Base-by-base conservation (phyloP, 2,888 invertebrate genomes). In the Nipponacmea schrenckii region DNA sequence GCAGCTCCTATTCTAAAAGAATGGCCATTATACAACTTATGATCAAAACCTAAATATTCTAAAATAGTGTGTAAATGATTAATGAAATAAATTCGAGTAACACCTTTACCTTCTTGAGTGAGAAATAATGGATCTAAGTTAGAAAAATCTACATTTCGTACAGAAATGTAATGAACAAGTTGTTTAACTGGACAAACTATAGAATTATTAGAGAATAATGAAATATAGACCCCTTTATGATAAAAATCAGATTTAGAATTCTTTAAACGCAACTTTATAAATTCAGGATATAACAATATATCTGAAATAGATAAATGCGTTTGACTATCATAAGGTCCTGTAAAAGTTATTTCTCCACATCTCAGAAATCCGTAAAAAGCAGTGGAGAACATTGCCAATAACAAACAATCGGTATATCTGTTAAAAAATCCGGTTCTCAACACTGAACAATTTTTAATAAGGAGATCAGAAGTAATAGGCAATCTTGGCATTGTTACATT, bases 351-450 rank as follows among this genome's bases (percentile, higher is more conserved):
- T 39, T 70, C 70, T 65, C 48, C 45, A 70, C 70, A 70, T 24
- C 70, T 31, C 31, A 70, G 20, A 64, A 70, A 70, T 10, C 65
- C 64, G 31, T 31, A 65, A 70, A 70, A 65, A 15, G 70, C 65
- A 14, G 62, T 31, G 5, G 46, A 26, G 27, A 44, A 66, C 50
- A 64, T 46, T 48, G 45, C 45, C 64, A 27, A 10, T n/a, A 65
- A 48, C 24, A 46, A 24, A n/a, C 15, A n/a, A 66, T 70, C 70
- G 17, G 65, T 48, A 44, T 31, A 50, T 50, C 15, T 44, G 15
- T 5, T 45, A 24, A 46, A 39, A 65, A 26, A 63, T 45, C 44
- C 64, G 24, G 17, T 8, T 46, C 20, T 17, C 20, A 27, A 17
- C 14, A 15, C 70, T 31, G 64, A 26, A 39, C 17, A 48, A 27